Evolutionary conservation across 2,797 vertebrate species (phyloP).

Genomic region (Bovichtus variegatus): DNA sequence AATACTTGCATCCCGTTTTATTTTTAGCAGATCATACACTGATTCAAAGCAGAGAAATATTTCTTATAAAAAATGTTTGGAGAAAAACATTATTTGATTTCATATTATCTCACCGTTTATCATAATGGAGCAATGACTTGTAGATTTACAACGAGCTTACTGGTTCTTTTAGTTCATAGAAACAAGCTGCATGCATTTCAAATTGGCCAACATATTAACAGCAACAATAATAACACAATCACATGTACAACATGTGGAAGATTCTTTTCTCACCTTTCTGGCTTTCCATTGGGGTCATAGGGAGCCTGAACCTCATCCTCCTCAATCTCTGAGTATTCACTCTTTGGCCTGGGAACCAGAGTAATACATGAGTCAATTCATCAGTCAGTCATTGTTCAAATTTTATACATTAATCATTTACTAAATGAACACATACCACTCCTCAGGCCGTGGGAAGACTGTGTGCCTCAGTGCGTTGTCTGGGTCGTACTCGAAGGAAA

Average conservation of each 20-base stretch:
- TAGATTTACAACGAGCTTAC: background rate
- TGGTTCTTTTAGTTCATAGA: background rate
- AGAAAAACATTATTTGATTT: background rate
- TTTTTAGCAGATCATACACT: too few species aligned
- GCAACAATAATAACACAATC: background rate
- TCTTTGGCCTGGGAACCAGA: conserved; percentile 91
- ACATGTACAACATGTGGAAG: background rate
- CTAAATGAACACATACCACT: conserved; percentile 85
- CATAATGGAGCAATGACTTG: background rate
- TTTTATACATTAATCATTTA: background rate
- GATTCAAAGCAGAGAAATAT: background rate
- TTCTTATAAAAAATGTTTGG: background rate
- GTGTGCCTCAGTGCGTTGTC: conserved; percentile 97
- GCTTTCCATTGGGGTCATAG: conserved; percentile 96
- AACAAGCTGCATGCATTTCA: background rate
- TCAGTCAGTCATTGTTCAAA: background rate
- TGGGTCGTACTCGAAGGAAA: conserved; percentile 97
- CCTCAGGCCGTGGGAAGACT: conserved; percentile 95
- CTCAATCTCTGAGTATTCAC: conserved; percentile 97
- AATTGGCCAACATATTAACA: background rate
- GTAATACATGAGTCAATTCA: background rate
- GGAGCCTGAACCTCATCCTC: conserved; percentile 95
- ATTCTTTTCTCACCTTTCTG: conserved; percentile 88
- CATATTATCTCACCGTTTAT: background rate
- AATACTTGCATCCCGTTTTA: background rate